Evolutionary conservation across 2,113 vertebrate genomes (phyloP).

Genomic region (Microcebus tavaratra): DNA sequence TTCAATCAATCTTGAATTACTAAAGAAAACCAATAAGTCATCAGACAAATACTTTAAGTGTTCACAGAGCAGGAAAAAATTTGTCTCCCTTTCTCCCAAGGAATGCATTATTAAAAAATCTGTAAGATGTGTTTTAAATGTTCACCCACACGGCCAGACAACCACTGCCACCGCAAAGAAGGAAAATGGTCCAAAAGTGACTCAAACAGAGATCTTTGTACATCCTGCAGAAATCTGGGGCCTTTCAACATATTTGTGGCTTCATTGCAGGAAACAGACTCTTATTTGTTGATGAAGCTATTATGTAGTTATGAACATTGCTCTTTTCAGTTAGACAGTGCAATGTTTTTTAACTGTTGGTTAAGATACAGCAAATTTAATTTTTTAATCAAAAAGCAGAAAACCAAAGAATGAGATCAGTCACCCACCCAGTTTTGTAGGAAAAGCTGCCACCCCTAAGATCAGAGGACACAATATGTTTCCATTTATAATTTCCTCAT

Average conservation of each 20-base stretch:
- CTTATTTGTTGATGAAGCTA: conserved; percentile 64
- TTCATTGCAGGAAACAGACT: conserved; percentile 51
- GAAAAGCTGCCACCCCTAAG: conserved; percentile 22
- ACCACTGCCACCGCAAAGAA: conserved; percentile 55
- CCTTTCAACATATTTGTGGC: conserved; percentile 70
- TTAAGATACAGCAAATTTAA: conserved; percentile 62
- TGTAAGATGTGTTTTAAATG: conserved; percentile 58
- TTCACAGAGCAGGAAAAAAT: conserved; percentile 44
- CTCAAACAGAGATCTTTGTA: conserved; percentile 54
- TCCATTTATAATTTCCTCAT: conserved; percentile 32
- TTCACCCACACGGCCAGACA: conserved; percentile 60
- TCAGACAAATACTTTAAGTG: conserved; percentile 44
- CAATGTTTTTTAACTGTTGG: conserved; percentile 17
- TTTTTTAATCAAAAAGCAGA: conserved; percentile 30
- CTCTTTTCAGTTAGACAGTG: conserved; percentile 23
- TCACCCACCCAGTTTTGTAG: neutral
- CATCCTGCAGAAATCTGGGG: conserved; percentile 14
- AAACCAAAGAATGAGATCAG: conserved; percentile 45
- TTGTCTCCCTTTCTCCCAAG: conserved; percentile 43
- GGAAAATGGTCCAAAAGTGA: conserved; percentile 57
- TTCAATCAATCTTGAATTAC: conserved; percentile 30
- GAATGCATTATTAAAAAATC: conserved; percentile 72
- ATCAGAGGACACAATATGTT: conserved; percentile 43
- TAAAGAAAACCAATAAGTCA: conserved; percentile 39
- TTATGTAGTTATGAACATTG: conserved; percentile 67